These are phyloP conservation scores for Terebella lapidaria DNA, from an alignment of 2,888 invertebrate genomes.

Conservation along the genomic window DNA sequence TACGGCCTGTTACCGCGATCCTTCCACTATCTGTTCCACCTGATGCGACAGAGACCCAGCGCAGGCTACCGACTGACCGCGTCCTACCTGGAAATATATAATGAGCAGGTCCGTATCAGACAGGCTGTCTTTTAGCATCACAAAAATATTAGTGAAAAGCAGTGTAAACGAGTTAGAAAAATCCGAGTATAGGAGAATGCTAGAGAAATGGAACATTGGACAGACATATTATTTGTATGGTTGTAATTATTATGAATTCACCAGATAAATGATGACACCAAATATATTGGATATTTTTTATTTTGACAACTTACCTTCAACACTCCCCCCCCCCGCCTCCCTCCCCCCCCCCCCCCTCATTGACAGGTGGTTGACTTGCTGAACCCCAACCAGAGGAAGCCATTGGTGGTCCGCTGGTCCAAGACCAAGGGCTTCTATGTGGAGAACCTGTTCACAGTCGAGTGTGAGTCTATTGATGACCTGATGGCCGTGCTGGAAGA, in stretches of 20 bases:
- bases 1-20: constrained; percentile 80
- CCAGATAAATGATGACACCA: no score
- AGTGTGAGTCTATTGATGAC: constrained; percentile 89
- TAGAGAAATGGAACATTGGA: neutral
- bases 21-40: constrained; percentile 81
- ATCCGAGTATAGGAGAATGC: neutral
- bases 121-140: no score
- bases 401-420: constrained; percentile 87
- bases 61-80: constrained; percentile 19
- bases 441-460: constrained; percentile 91
- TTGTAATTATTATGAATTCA: no score
- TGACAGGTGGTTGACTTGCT: constrained; percentile 84
- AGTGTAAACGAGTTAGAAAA: no score
- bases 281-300: no score
- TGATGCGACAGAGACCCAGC: constrained; percentile 62
- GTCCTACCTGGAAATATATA: constrained; percentile 92
- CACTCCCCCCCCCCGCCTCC: no score
- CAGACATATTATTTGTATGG: no score
- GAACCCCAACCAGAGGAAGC: constrained; percentile 74
- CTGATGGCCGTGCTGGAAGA: constrained; percentile 89
- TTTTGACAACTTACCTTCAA: no score
- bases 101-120: constrained; percentile 89
- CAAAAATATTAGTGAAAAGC: no score
- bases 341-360: no score
- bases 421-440: constrained; percentile 87